Conservation (phyloP, 2,888 invertebrate species). For the Drosophila pseudotalamancana region DNA sequence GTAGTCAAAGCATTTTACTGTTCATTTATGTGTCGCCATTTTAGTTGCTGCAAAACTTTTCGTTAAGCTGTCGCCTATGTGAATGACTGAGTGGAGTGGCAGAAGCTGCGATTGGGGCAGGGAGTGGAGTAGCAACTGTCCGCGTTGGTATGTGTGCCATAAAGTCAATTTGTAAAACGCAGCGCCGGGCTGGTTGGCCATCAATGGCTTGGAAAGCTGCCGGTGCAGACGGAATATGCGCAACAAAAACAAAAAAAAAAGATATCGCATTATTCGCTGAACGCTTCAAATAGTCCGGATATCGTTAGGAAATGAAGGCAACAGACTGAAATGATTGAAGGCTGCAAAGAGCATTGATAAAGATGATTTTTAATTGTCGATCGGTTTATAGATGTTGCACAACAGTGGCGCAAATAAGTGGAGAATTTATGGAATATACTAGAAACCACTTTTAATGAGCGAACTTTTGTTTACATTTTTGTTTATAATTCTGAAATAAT, state of each 20-base stretch:
- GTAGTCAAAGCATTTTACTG: slow-evolving; percentile 25
- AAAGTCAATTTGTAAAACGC: slow-evolving; percentile 72
- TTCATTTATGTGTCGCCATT: slow-evolving; percentile 67
- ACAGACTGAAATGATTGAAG: slow-evolving; percentile 30
- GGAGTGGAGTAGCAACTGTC: background rate
- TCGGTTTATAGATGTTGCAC: slow-evolving; percentile 3
- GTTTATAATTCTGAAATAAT: no score
- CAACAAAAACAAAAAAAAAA: slow-evolving; percentile 15
- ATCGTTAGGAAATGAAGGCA: slow-evolving; percentile 38
- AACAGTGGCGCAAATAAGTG: background rate
- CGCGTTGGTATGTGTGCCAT: slow-evolving; percentile 31
- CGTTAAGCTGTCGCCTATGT: slow-evolving; percentile 50
- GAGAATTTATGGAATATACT: no score
- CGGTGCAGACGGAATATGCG: slow-evolving; percentile 35
- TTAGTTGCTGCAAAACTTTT: slow-evolving; percentile 62
- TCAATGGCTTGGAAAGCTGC: slow-evolving; percentile 71
- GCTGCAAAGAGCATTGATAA: background rate
- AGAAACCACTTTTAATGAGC: background rate
- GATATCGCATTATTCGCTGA: slow-evolving; percentile 63
- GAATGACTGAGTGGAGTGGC: no score
- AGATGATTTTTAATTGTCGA: slow-evolving; percentile 1
- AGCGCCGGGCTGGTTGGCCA: slow-evolving; percentile 50
- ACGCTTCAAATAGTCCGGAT: slow-evolving; percentile 31
- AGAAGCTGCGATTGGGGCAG: background rate
- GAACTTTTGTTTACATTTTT: background rate